Evolutionary conservation across 2,888 invertebrate genomes (phyloP).

Genomic region (Gisinianus flammeolus): DNA sequence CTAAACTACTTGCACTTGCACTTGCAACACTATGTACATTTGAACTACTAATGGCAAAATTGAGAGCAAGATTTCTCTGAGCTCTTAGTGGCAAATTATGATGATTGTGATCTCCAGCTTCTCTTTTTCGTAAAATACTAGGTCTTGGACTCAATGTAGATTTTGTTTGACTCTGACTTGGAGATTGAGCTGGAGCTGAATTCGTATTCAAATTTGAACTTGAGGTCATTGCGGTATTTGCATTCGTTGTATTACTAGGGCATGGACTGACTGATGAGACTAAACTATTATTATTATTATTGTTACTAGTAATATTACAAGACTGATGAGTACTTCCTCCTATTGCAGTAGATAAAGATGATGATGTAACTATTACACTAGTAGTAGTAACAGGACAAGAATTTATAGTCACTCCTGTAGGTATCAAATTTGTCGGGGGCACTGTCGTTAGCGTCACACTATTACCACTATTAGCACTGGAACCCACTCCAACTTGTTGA

Average conservation of each 20-base stretch:
- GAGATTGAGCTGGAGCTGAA: slow-evolving; percentile 58
- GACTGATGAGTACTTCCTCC: no score
- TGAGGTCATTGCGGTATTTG: slow-evolving; percentile 37
- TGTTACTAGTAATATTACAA: background rate
- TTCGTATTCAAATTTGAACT: slow-evolving; percentile 51
- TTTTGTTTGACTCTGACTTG: slow-evolving; percentile 62
- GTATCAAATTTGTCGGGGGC: background rate
- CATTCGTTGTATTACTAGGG: background rate
- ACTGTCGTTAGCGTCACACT: slow-evolving; percentile 49
- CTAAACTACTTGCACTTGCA: slow-evolving; percentile 46
- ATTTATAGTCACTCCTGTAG: slow-evolving; percentile 8
- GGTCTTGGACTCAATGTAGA: slow-evolving; percentile 72
- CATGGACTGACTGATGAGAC: background rate
- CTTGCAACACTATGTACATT: slow-evolving; percentile 39
- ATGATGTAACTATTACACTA: slow-evolving; percentile 40
- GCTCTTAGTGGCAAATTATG: slow-evolving; percentile 67
- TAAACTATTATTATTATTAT: background rate
- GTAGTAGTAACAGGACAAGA: slow-evolving; percentile 46
- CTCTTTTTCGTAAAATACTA: slow-evolving; percentile 85
- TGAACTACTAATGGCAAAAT: slow-evolving; percentile 61
- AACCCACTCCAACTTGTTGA: slow-evolving; percentile 44
- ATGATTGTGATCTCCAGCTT: slow-evolving; percentile 61
- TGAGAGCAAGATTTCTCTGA: slow-evolving; percentile 68
- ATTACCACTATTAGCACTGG: slow-evolving; percentile 49
- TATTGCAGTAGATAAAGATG: slow-evolving; percentile 8